These are phyloP conservation scores for Garra rufa DNA, from an alignment of 2,113 vertebrate species.

Conservation along the genomic window DNA sequence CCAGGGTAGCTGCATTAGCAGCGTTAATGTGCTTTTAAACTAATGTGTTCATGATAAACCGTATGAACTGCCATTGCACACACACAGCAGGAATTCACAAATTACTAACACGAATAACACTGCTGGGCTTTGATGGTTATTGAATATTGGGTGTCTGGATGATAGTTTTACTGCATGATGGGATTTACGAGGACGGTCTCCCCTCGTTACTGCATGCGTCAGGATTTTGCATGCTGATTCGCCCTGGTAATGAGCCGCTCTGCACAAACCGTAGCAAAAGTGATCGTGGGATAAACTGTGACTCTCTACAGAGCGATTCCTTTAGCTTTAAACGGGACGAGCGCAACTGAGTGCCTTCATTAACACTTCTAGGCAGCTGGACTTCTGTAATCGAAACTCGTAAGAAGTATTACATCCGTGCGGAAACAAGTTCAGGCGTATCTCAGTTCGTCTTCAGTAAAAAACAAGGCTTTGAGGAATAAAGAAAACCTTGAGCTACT, in stretches of 20 bases:
- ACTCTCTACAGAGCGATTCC: slow-evolving; percentile 61
- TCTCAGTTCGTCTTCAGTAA: not conserved
- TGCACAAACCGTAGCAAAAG: not conserved
- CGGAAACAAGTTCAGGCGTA: not conserved
- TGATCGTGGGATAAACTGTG: slow-evolving; percentile 53
- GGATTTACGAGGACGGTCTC: not conserved
- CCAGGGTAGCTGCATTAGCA: slow-evolving; percentile 49
- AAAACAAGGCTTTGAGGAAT: not conserved
- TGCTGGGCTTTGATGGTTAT: slow-evolving; percentile 1
- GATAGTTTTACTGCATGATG: slow-evolving; percentile 5
- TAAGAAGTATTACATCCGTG: not conserved
- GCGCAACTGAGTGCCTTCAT: slow-evolving; percentile 69
- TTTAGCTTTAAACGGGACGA: slow-evolving; percentile 29
- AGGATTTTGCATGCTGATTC: slow-evolving; percentile 20
- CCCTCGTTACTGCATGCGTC: not conserved
- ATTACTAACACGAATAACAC: not conserved
- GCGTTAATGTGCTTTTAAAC: slow-evolving; percentile 27
- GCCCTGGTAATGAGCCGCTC: not conserved
- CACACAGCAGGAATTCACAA: not conserved
- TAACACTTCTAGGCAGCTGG: slow-evolving; percentile 45
- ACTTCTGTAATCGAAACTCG: slow-evolving; percentile 20
- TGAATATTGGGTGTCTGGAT: not conserved
- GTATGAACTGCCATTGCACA: not conserved
- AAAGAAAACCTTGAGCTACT: not conserved
- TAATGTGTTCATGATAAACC: not conserved